These are phyloP conservation scores for Diaperis boleti DNA, from an alignment of 2,888 invertebrate species.

Conservation along the genomic window DNA sequence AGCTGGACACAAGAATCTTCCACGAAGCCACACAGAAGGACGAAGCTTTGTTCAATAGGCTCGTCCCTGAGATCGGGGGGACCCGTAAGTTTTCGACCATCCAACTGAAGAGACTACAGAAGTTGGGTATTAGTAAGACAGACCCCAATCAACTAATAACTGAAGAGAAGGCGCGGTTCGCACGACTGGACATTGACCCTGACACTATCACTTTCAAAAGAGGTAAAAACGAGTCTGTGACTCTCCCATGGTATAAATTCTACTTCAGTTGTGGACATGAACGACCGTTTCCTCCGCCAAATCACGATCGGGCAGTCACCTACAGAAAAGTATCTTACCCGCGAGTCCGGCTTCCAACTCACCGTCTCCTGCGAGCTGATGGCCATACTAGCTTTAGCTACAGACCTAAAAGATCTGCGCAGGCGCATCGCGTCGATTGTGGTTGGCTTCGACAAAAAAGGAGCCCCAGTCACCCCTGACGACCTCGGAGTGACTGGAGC, in stretches of 20 bases:
- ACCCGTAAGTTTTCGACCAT: conserved; percentile 86
- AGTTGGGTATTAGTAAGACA: conserved; percentile 86
- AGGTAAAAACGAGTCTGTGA: conserved; percentile 68
- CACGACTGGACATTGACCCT: conserved; percentile 91
- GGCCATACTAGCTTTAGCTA: conserved; percentile 95
- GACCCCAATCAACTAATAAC: conserved; percentile 84
- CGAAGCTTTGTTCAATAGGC: conserved; percentile 84
- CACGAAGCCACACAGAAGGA: conserved; percentile 96
- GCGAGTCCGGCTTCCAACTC: conserved; percentile 91
- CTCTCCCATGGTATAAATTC: too few relatives aligned
- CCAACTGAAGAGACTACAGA: conserved; percentile 80
- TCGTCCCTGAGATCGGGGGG: conserved; percentile 89
- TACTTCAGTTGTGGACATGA: conserved; percentile 92
- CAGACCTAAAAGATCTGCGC: conserved; percentile 88
- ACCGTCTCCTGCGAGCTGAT: conserved; percentile 98
- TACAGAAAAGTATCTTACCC: conserved; percentile 88
- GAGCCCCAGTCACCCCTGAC: conserved; percentile 59
- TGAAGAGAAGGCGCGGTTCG: conserved; percentile 85
- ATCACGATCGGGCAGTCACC: conserved; percentile 94
- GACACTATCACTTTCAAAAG: conserved; percentile 93
- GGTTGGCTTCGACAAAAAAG: conserved; percentile 84
- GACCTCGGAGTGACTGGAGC: conserved; percentile 91
- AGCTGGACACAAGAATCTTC: conserved; percentile 96
- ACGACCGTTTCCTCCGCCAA: conserved; percentile 95
- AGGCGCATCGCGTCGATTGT: conserved; percentile 89